Percentiles rank a stretch among this genome's conserved stretches.
Evolutionary conservation across 2,113 vertebrate genomes (phyloP).

Genomic region (Lamprologus tigripictilis): DNA sequence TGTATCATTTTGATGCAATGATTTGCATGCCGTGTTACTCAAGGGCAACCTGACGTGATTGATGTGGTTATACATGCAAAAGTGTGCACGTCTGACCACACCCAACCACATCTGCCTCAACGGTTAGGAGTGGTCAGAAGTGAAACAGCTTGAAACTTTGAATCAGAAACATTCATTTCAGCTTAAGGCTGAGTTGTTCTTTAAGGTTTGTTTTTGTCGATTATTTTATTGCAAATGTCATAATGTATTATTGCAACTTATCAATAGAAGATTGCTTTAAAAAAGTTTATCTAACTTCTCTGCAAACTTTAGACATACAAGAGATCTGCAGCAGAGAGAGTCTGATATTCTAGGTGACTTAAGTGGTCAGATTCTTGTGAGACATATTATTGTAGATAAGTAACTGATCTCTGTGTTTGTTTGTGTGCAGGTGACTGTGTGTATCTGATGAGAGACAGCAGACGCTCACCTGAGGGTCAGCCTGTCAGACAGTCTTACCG

Average conservation of each 20-base stretch:
- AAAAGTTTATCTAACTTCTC: neutral
- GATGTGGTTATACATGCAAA: neutral
- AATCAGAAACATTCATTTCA: neutral
- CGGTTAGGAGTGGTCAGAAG: neutral
- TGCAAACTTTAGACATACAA: neutral
- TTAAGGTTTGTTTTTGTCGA: neutral
- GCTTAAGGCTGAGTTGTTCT: neutral
- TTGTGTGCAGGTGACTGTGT: slow-evolving; percentile 86
- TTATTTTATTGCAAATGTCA: neutral
- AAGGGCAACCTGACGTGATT: neutral
- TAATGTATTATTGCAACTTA: neutral
- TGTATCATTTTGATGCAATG: neutral
- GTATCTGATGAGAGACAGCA: slow-evolving; percentile 96
- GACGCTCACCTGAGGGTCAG: slow-evolving; percentile 88
- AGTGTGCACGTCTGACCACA: neutral
- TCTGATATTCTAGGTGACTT: neutral
- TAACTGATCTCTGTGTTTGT: neutral
- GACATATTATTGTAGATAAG: neutral
- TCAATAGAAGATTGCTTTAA: neutral
- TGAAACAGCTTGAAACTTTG: neutral
- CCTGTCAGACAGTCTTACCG: slow-evolving; percentile 93
- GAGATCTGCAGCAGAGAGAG: neutral
- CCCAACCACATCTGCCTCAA: neutral
- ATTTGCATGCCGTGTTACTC: neutral
- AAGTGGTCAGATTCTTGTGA: neutral